phyloP scores from a whole-genome alignment of 2,888 invertebrate genomes.

The Scaptomyza cyrtandrae region DNA sequence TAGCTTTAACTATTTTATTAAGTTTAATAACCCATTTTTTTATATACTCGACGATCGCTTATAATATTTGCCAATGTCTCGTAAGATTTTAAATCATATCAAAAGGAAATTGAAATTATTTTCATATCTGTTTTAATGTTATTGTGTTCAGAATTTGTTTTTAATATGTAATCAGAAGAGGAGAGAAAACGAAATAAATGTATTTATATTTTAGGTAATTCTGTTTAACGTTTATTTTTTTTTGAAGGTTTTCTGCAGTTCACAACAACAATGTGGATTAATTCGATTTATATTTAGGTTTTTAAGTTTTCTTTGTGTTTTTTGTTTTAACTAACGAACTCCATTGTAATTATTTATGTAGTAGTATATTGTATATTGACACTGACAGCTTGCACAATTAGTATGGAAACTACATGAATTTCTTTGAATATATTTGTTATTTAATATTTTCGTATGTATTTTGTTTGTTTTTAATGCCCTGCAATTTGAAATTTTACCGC shows the following conservation, averaged over 20 bases:
- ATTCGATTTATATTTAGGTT: slow-evolving; percentile 54
- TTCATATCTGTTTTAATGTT: slow-evolving; percentile 13
- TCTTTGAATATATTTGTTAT: not conserved
- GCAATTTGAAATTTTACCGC: slow-evolving; percentile 9
- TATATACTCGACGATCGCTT: not conserved
- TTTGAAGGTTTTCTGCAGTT: slow-evolving; percentile 59
- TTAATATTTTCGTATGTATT: slow-evolving; percentile 10
- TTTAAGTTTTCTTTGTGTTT: slow-evolving; percentile 15
- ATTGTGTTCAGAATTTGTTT: slow-evolving; percentile 11
- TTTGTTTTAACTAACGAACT: slow-evolving; percentile 51
- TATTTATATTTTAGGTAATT: slow-evolving; percentile 32
- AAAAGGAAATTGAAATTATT: slow-evolving; percentile 17
- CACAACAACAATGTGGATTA: slow-evolving; percentile 80
- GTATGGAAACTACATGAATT: slow-evolving; percentile 31
- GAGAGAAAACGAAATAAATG: slow-evolving; percentile 10
- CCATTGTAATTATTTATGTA: slow-evolving; percentile 31
- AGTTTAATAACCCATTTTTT: not conserved
- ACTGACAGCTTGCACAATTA: slow-evolving; percentile 33
- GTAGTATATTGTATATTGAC: slow-evolving; percentile 34
- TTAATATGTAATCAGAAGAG: not conserved
- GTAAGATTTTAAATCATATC: slow-evolving; percentile 40
- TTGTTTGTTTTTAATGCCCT: slow-evolving; percentile 5
- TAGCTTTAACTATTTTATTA: slow-evolving; percentile 23
- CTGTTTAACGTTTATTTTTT: slow-evolving; percentile 67
- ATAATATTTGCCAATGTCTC: slow-evolving; percentile 22